Evolutionary conservation across 1,140 invertebrate species (phyloP).

Genomic region (Orius insidiosus): DNA sequence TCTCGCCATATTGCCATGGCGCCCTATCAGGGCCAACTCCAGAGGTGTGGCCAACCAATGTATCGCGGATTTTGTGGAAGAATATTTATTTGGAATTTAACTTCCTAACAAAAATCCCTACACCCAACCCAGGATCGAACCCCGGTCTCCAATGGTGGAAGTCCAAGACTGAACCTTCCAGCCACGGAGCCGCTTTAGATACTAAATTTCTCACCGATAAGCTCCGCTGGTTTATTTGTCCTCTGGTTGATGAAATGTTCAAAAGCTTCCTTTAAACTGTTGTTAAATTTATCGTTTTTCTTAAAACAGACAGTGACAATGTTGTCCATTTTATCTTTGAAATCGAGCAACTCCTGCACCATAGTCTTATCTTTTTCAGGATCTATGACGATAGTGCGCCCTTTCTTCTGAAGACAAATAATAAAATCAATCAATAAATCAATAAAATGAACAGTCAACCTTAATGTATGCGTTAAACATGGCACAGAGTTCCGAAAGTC

Average conservation of each 20-base stretch:
- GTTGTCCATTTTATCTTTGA: conserved; percentile 95
- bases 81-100: too few relatives aligned
- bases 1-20: too few relatives aligned
- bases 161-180: too few relatives aligned
- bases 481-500: conserved; percentile 68
- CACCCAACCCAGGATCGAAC: too few relatives aligned
- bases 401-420: conserved; percentile 55
- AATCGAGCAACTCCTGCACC: conserved; percentile 92
- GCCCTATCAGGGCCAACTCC: too few relatives aligned
- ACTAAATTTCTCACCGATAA: conserved; percentile 61
- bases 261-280: conserved; percentile 93
- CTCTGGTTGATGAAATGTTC: conserved; percentile 96
- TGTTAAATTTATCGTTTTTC: conserved; percentile 87
- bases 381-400: conserved; percentile 89
- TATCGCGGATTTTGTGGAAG: too few relatives aligned
- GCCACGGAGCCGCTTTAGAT: too few relatives aligned
- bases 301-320: conserved; percentile 84
- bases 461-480: conserved; percentile 93
- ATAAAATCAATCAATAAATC: conserved; percentile 7
- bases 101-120: too few relatives aligned
- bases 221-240: conserved; percentile 95
- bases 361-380: conserved; percentile 96
- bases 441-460: conserved; percentile 41
- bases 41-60: too few relatives aligned
- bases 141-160: too few relatives aligned